A percentile compares a stretch with the other conserved stretches of the same genome.
These are phyloP conservation scores for Porites cylindrica DNA, from an alignment of 92 coral and sea anemone genomes.

Conservation along the genomic window DNA sequence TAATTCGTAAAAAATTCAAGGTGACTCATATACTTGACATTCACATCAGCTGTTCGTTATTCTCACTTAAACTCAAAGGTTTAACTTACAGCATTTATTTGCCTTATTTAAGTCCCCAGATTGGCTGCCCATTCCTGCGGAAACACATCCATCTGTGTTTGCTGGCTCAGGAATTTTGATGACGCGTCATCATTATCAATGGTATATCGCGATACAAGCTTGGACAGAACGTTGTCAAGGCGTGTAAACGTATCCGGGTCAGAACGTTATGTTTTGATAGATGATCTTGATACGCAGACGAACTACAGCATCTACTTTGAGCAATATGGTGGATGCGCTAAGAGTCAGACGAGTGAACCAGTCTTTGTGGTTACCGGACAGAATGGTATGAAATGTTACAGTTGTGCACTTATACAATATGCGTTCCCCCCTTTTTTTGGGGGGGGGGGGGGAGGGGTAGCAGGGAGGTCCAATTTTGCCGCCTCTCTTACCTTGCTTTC, in stretches of 20 bases:
- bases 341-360: not conserved
- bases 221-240: not conserved
- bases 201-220: not conserved
- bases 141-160: not conserved
- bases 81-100: not conserved
- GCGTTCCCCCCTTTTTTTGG: too few species aligned
- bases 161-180: not conserved
- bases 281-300: not conserved
- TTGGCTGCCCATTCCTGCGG: not conserved
- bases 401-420: too few species aligned
- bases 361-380: not conserved
- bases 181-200: not conserved
- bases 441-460: too few species aligned
- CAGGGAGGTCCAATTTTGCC: too few species aligned
- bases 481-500: too few species aligned
- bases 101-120: not conserved
- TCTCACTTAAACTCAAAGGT: too few species aligned
- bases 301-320: not conserved
- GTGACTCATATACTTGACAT: too few species aligned
- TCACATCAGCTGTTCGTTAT: too few species aligned
- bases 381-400: not conserved
- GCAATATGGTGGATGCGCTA: not conserved
- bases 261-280: not conserved
- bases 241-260: not conserved
- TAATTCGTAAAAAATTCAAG: too few species aligned